Evolutionary conservation across 2,797 vertebrate species (phyloP).

Genomic region (Glossophaga mutica): DNA sequence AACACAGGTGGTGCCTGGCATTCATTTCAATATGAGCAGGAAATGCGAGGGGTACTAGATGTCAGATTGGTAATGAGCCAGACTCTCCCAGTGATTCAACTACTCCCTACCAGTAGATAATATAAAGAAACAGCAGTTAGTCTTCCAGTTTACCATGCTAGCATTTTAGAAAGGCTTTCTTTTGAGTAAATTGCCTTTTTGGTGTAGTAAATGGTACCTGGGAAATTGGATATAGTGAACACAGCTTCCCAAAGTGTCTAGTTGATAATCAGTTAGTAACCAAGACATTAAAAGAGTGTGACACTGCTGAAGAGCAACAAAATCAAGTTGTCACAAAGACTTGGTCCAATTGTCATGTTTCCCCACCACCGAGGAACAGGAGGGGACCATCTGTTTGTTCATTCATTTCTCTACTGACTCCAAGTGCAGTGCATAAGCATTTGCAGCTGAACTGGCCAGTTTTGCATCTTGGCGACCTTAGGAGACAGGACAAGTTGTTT

Average conservation of each 20-base stretch:
- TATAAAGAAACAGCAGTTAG: neutral
- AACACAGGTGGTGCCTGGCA: neutral
- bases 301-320: neutral
- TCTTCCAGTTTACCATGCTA: neutral
- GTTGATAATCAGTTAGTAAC: neutral
- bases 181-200: constrained; percentile 40
- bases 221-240: neutral
- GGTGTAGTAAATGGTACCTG: neutral
- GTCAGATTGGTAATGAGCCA: neutral
- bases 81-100: neutral
- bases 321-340: neutral
- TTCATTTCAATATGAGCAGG: neutral
- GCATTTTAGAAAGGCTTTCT: constrained; percentile 46
- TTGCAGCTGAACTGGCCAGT: neutral
- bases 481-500: neutral
- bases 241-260: neutral
- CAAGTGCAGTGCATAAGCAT: neutral
- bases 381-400: neutral
- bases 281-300: constrained; percentile 12
- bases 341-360: neutral
- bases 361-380: neutral
- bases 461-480: neutral
- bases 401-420: neutral
- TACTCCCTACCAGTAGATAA: neutral
- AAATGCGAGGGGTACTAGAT: neutral